Conservation (phyloP, 2,113 vertebrate species). For the Barnardius zonarius region DNA sequence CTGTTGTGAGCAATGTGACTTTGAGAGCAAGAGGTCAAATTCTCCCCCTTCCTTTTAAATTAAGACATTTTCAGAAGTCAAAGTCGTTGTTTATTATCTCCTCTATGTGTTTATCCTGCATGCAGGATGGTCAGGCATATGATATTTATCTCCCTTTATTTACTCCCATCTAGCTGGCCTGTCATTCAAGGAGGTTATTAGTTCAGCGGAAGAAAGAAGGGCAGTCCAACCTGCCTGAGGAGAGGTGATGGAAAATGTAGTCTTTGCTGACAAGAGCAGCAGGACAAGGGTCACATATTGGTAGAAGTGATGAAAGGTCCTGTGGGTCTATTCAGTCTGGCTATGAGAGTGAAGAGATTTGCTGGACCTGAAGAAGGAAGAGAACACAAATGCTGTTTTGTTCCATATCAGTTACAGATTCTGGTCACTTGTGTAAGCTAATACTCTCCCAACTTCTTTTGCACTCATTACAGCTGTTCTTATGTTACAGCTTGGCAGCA, state of each 20-base stretch:
- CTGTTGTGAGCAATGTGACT: not conserved
- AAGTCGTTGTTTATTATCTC: not conserved
- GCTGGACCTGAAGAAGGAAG: not conserved
- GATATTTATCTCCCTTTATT: not conserved
- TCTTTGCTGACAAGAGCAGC: not conserved
- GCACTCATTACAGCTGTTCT: constrained; percentile 37
- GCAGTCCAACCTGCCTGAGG: not conserved
- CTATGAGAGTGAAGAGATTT: constrained; percentile 16
- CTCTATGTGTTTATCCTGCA: not conserved
- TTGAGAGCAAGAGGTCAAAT: not conserved
- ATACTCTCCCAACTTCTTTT: not conserved
- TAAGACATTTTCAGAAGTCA: not conserved
- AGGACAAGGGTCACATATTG: constrained; percentile 17
- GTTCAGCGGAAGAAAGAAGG: not conserved
- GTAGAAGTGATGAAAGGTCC: constrained; percentile 34
- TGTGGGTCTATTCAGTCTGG: not conserved
- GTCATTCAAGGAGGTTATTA: not conserved
- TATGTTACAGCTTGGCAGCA: not conserved
- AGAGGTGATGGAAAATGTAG: constrained; percentile 33
- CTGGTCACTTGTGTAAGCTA: constrained; percentile 21
- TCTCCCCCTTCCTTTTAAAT: not conserved
- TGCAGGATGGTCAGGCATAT: not conserved
- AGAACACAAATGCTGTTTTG: constrained; percentile 7
- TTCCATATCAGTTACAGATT: constrained; percentile 34
- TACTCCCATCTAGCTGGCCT: not conserved